Percentiles rank a stretch among this genome's conserved stretches.
Conservation (phyloP, 2,888 invertebrate species). For the Halictus ligatus region DNA sequence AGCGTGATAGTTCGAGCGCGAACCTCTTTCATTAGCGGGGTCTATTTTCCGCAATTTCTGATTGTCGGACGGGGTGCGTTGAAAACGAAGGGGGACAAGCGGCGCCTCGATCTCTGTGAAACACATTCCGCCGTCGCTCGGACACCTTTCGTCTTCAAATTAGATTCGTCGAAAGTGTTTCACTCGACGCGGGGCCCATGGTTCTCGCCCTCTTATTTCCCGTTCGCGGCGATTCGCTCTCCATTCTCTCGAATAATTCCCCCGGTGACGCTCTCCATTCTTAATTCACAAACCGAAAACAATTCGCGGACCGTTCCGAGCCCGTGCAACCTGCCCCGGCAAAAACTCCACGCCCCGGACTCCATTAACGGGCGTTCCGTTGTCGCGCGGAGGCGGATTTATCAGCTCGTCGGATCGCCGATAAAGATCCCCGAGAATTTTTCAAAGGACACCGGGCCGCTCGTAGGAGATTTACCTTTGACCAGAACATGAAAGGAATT, state of each 20-base stretch:
- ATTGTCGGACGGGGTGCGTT: too few relatives aligned
- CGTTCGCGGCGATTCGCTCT: neutral
- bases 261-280: neutral
- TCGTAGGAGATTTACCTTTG: slow-evolving; percentile 61
- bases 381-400: neutral
- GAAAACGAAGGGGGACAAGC: neutral
- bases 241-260: neutral
- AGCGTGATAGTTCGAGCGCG: too few relatives aligned
- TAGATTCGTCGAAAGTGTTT: neutral
- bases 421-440: neutral
- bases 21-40: too few relatives aligned
- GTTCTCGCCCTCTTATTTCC: neutral
- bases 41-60: too few relatives aligned
- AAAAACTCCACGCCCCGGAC: neutral
- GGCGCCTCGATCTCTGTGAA: neutral
- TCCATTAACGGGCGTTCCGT: neutral
- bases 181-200: too few relatives aligned
- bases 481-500: slow-evolving; percentile 71
- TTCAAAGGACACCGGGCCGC: slow-evolving; percentile 22
- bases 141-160: neutral
- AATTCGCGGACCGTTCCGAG: neutral
- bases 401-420: neutral
- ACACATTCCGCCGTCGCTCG: neutral
- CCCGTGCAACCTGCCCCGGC: neutral
- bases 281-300: slow-evolving; percentile 8